Percentiles rank a stretch among this genome's conserved stretches.
Conservation (phyloP, 2,113 vertebrate genomes). For the Phalacrocorax brasilianus region DNA sequence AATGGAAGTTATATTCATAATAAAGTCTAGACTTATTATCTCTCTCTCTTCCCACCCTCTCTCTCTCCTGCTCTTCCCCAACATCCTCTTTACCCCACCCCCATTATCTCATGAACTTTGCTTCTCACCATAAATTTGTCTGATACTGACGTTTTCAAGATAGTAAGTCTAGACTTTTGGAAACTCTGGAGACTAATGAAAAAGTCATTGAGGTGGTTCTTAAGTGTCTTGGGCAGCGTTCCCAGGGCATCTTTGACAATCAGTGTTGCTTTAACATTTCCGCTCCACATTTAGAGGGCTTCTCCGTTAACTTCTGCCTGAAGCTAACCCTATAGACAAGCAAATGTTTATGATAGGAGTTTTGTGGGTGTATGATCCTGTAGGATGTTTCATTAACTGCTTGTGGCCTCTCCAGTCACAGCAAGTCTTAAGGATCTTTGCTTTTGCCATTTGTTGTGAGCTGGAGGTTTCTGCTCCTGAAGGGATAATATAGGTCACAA, state of each 20-base stretch:
- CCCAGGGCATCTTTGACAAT: slow-evolving; percentile 39
- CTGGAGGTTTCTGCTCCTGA: background rate
- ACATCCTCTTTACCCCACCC: background rate
- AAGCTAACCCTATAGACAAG: background rate
- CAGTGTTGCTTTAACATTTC: background rate
- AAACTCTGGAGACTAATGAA: slow-evolving; percentile 58
- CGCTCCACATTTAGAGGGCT: background rate
- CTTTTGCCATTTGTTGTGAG: background rate
- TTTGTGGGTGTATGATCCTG: background rate
- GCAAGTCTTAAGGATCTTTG: background rate
- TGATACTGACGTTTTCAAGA: slow-evolving; percentile 64
- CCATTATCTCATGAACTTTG: slow-evolving; percentile 59
- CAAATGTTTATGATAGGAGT: background rate
- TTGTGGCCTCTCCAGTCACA: background rate
- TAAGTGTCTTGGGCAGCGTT: slow-evolving; percentile 37
- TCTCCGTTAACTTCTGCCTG: background rate
- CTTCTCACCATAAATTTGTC: slow-evolving; percentile 67
- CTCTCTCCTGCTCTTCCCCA: background rate
- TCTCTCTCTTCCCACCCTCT: background rate
- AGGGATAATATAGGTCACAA: background rate
- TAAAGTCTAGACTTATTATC: slow-evolving; percentile 36
- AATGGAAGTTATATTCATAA: slow-evolving; percentile 32
- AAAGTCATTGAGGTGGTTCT: slow-evolving; percentile 39
- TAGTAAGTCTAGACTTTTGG: slow-evolving; percentile 65
- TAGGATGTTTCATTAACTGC: background rate